A percentile compares a stretch with the other conserved stretches of the same genome.
Conservation (phyloP, 2,113 vertebrate species). For the Amphiprion percula region DNA sequence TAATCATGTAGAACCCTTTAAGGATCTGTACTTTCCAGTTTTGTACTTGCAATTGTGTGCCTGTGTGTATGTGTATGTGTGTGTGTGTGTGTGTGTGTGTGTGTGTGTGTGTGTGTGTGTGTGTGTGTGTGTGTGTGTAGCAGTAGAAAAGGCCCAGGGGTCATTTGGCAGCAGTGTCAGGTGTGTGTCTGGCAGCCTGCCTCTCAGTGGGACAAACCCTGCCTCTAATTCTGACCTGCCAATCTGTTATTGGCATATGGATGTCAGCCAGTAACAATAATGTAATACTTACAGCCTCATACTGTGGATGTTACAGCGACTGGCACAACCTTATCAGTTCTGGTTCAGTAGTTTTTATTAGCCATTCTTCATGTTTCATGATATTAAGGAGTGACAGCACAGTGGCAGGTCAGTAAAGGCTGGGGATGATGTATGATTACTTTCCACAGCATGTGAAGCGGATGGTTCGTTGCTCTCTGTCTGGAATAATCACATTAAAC, state of each 20-base stretch:
- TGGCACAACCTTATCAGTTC: conserved; percentile 54
- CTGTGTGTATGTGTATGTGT: not conserved
- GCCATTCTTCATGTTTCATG: conserved; percentile 32
- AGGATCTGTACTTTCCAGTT: too few species aligned
- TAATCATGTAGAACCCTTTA: too few species aligned
- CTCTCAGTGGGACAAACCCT: conserved; percentile 44
- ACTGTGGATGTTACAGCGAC: conserved; percentile 30
- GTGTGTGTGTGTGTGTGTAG: conserved; percentile 16
- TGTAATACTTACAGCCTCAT: conserved; percentile 43
- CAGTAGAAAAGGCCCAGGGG: conserved; percentile 34
- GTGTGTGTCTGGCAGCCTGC: conserved; percentile 59
- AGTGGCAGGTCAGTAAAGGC: not conserved
- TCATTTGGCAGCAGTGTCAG: conserved; percentile 57
- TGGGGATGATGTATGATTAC: conserved; percentile 34
- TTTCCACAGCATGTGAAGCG: conserved; percentile 15
- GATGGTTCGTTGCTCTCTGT: conserved; percentile 21
- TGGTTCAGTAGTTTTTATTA: conserved; percentile 50
- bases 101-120: not conserved
- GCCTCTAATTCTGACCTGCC: conserved; percentile 38
- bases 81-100: conserved; percentile 5
- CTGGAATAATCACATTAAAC: conserved; percentile 29
- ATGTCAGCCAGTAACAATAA: conserved; percentile 61
- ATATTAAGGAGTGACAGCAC: conserved; percentile 16
- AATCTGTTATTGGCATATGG: conserved; percentile 52
- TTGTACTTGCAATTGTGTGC: too few species aligned